These are phyloP conservation scores for Zaprionus bogoriensis DNA, from an alignment of 2,888 invertebrate genomes.

Conservation along the genomic window DNA sequence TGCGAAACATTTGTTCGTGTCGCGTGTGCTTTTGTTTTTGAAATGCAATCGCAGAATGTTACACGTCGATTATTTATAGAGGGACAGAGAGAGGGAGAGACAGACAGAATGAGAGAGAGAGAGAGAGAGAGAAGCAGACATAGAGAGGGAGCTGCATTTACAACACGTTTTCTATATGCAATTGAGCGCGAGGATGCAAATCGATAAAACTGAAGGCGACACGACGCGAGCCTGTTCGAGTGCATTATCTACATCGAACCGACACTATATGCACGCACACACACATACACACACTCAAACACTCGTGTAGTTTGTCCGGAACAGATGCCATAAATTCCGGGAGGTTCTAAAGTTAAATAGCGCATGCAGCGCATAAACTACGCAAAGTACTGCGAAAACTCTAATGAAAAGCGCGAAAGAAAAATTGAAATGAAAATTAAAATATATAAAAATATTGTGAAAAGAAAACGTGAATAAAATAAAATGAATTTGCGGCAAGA, in stretches of 20 bases:
- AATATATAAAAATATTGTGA: conserved; percentile 9
- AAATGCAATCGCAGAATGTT: conserved; percentile 34
- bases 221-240: conserved; percentile 21
- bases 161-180: conserved; percentile 25
- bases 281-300: background rate
- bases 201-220: conserved; percentile 16
- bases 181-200: conserved; percentile 19
- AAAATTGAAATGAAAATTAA: conserved; percentile 19
- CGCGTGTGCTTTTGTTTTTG: conserved; percentile 6
- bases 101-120: no score
- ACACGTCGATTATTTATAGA: conserved; percentile 44
- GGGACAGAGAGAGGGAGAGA: no score
- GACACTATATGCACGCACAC: no score
- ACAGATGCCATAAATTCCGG: conserved; percentile 27
- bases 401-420: conserved; percentile 40
- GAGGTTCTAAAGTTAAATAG: conserved; percentile 37
- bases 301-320: background rate
- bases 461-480: conserved; percentile 9
- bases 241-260: conserved; percentile 28
- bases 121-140: no score
- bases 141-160: no score
- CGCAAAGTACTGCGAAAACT: conserved; percentile 28
- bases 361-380: conserved; percentile 33
- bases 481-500: conserved; percentile 4
- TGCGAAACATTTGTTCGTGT: conserved; percentile 29